These are phyloP conservation scores for Epizoanthus illoricatus DNA, from an alignment of 92 coral and sea anemone genomes.

Conservation along the genomic window DNA sequence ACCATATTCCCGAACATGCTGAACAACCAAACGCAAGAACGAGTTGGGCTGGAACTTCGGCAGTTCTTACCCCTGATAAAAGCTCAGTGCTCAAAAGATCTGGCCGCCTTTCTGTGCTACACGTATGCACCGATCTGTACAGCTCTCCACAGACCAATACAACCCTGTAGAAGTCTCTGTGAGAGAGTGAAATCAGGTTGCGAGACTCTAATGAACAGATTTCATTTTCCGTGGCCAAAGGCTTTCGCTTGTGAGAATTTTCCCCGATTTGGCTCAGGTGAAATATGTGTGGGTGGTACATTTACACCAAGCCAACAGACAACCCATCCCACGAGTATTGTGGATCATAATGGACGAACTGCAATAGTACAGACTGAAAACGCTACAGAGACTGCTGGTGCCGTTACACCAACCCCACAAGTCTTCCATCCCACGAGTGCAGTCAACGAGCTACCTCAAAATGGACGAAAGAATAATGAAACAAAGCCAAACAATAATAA, in stretches of 20 bases:
- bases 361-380: no score
- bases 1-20: constrained; percentile 43
- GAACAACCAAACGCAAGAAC: constrained; percentile 42
- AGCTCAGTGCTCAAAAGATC: constrained; percentile 33
- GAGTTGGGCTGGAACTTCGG: constrained; percentile 5
- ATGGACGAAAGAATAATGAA: no score
- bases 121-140: constrained; percentile 46
- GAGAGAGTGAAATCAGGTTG: constrained; percentile 33
- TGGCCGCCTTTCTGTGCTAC: constrained; percentile 38
- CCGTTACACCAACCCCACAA: no score
- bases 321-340: no score
- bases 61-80: constrained; percentile 23
- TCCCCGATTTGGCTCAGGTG: not conserved
- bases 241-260: constrained; percentile 28
- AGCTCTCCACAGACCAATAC: constrained; percentile 20
- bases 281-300: constrained; percentile 23
- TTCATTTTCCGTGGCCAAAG: constrained; percentile 32
- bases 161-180: constrained; percentile 40
- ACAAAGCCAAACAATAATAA: no score
- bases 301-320: no score
- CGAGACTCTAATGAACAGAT: not conserved
- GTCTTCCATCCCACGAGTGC: no score
- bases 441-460: no score
- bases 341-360: no score
- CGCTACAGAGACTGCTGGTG: no score